Conservation (phyloP, 1,140 invertebrate species). For the Marisa cornuarietis region DNA sequence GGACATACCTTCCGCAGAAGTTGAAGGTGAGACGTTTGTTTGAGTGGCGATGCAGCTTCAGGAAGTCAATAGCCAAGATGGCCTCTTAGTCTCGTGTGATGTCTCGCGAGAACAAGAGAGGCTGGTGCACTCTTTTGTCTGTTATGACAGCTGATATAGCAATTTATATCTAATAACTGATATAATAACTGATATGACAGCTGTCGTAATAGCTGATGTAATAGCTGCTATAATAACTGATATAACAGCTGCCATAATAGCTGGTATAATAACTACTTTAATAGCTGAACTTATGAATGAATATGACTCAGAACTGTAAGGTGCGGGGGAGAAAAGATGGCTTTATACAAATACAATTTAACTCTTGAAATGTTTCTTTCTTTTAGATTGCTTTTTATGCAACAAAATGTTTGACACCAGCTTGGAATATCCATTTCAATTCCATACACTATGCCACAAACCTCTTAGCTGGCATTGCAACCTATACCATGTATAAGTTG, state of each 20-base stretch:
- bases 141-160: too few species aligned
- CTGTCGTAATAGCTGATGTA: too few species aligned
- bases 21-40: constrained; percentile 8
- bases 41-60: constrained; percentile 5
- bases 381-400: constrained; percentile 72
- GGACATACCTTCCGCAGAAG: constrained; percentile 11
- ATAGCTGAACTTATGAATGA: too few species aligned
- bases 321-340: too few species aligned
- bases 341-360: not conserved
- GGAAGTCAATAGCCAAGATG: constrained; percentile 28
- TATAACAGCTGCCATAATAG: too few species aligned
- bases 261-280: too few species aligned
- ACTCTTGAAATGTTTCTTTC: not conserved
- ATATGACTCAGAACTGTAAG: too few species aligned
- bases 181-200: too few species aligned
- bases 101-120: not conserved
- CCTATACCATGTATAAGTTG: constrained; percentile 71
- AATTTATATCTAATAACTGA: too few species aligned
- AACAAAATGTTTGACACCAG: constrained; percentile 86
- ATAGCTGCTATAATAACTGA: too few species aligned
- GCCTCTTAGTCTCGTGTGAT: constrained; percentile 8
- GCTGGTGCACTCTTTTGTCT: too few species aligned
- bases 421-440: constrained; percentile 88
- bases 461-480: constrained; percentile 73
- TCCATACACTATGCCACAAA: constrained; percentile 80